Evolutionary conservation across 2,888 invertebrate species (phyloP).

Genomic region (Elegia similella): DNA sequence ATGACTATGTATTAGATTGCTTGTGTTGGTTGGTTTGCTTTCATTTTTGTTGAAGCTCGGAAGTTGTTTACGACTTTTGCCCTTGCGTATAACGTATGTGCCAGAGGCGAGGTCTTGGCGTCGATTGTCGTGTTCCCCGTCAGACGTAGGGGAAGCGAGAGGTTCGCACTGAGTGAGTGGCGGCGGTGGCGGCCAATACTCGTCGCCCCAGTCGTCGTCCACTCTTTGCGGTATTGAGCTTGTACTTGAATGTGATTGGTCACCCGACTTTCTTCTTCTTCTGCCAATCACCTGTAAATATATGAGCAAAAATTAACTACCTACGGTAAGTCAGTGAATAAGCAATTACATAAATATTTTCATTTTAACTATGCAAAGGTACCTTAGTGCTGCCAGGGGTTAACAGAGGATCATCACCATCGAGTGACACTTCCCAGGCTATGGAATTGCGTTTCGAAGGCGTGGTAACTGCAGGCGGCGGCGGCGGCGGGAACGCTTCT

Average conservation of each 20-base stretch:
- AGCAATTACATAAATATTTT: neutral
- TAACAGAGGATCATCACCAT: constrained; percentile 85
- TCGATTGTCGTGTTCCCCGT: constrained; percentile 68
- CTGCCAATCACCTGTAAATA: constrained; percentile 79
- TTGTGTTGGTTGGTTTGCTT: constrained; percentile 56
- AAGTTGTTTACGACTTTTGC: constrained; percentile 86
- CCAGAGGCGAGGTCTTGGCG: constrained; percentile 78
- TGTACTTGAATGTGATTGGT: constrained; percentile 84
- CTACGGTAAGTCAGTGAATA: neutral
- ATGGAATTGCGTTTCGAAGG: constrained; percentile 90
- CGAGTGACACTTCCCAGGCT: constrained; percentile 93
- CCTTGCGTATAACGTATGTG: constrained; percentile 91
- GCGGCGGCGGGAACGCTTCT: constrained; percentile 87
- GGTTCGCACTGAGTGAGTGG: constrained; percentile 84
- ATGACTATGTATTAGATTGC: constrained; percentile 66
- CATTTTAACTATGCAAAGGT: constrained; percentile 13
- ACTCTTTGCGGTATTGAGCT: constrained; percentile 87
- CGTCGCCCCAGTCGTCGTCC: constrained; percentile 82
- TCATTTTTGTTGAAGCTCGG: constrained; percentile 80
- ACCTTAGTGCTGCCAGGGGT: constrained; percentile 87
- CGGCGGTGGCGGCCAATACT: constrained; percentile 89
- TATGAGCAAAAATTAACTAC: neutral
- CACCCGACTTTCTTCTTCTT: constrained; percentile 79
- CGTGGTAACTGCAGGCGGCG: constrained; percentile 77
- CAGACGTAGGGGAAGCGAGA: constrained; percentile 86